Evolutionary conservation across 2,113 vertebrate genomes (phyloP), one percentile per base, ranked within the genome.

Genomic region (Orycteropus afer): DNA sequence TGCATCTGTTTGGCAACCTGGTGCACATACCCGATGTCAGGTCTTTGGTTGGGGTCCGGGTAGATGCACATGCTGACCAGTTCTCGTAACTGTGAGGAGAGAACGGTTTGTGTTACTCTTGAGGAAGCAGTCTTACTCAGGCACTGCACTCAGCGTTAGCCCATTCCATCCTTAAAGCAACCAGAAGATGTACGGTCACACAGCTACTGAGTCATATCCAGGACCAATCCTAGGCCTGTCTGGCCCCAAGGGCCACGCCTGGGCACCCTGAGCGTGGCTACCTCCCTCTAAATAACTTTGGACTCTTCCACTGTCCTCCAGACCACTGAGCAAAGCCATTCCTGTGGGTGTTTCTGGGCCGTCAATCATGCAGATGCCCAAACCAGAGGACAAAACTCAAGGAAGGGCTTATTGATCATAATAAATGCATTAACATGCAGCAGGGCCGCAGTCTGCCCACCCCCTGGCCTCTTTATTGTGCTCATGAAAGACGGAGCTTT

Each of bases 61-160:
- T 99, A 98, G 82, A 99, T 99, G 97, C 99, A 99, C 98, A 98
- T 99, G 95, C 98, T 98, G 93, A 99, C 99, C 98, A 99, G 97
- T 94, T 99, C 99, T 90, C 99, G 98, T 80, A 99, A 90, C 99
- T 99, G 98, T 20, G 95, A 59, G 93, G 85, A 15, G 71, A 95
- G 6, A 69, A 37, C 0, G 6, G 12, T 47, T 27, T 6, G 13
- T 18, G 37, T 96, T 65, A 93, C 0, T 65, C 61, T n/a, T 9
- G 7, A 15, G 74, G 76, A 63, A 32, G 29, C 76, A 45, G 77
- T 51, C 55, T 49, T 8, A 3, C 0, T 10, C 73, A 42, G 69
- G 51, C 45, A 7, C 47, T 0, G 17, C 3, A 7, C 49, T n/a
- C 13, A 2, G 34, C 73, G 0, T 8, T 2, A 23, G 37, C 17